Percentiles rank a stretch among this genome's conserved stretches.
These are phyloP conservation scores for Glaucomys volans DNA, from an alignment of 2,113 vertebrate genomes.

Conservation along the genomic window DNA sequence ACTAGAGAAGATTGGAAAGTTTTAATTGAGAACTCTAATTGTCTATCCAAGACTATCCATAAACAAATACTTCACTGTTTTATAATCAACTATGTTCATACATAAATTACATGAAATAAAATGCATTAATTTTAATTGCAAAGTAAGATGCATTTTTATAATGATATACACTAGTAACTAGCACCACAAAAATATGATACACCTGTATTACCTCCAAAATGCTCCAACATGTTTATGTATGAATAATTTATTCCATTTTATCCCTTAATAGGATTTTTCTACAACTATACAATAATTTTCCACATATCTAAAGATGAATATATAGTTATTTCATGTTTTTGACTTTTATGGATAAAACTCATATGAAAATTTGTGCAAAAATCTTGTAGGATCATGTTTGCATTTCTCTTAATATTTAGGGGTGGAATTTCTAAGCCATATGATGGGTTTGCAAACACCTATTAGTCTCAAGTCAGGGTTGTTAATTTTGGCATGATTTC, in stretches of 20 bases:
- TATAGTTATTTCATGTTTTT: background rate
- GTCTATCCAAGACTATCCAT: background rate
- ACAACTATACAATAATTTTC: background rate
- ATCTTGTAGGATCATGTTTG: background rate
- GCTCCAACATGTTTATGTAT: background rate
- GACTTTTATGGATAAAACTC: background rate
- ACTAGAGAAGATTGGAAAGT: background rate
- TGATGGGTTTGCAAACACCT: too few species aligned
- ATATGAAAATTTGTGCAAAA: background rate
- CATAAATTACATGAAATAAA: background rate
- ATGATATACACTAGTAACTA: background rate
- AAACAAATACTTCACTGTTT: background rate
- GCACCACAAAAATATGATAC: background rate
- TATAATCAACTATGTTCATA: background rate
- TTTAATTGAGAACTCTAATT: background rate
- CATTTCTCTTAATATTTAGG: background rate
- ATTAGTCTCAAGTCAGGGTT: background rate
- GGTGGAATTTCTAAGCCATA: background rate
- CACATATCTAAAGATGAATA: background rate
- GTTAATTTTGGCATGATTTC: rapidly evolving
- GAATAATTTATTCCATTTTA: background rate
- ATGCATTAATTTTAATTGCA: background rate
- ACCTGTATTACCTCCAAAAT: background rate
- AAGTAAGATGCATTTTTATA: background rate
- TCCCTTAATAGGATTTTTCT: background rate